Conservation (phyloP, 1,140 invertebrate genomes). For the Zaprionus ghesquierei region DNA sequence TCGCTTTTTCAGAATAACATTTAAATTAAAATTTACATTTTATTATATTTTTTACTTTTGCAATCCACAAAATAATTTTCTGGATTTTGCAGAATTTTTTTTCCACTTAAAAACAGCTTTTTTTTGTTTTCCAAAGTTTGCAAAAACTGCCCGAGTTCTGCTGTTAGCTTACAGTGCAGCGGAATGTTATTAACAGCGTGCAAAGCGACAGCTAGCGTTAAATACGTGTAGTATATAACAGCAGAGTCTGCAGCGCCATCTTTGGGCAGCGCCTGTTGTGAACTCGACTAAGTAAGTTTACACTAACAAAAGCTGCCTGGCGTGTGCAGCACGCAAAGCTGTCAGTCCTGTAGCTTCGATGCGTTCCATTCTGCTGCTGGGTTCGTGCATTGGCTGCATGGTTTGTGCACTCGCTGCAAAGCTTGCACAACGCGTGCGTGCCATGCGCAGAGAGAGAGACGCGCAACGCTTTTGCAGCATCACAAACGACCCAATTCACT, state of each 20-base stretch:
- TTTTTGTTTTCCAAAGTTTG: background rate
- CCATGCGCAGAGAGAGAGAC: slow-evolving; percentile 45
- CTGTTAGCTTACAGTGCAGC: background rate
- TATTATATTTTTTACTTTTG: too few species aligned
- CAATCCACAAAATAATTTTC: too few species aligned
- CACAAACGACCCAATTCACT: slow-evolving; percentile 48
- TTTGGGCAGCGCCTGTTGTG: background rate
- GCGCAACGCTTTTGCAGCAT: slow-evolving; percentile 37
- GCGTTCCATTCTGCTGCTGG: background rate
- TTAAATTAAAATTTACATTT: too few species aligned
- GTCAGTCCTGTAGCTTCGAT: background rate
- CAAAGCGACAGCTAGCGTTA: background rate
- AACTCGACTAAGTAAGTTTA: background rate
- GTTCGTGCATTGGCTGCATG: background rate
- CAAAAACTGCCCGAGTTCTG: background rate
- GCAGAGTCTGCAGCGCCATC: background rate
- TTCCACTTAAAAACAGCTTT: too few species aligned
- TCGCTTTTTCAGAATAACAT: too few species aligned
- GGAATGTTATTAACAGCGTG: background rate
- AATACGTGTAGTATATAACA: background rate
- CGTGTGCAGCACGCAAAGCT: background rate
- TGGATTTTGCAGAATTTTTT: too few species aligned
- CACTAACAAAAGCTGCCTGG: background rate
- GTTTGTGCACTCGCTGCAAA: background rate
- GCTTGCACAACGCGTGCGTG: background rate